A percentile compares a stretch with the other conserved stretches of the same genome.
phyloP scores from a whole-genome alignment of 2,113 vertebrate genomes.

The Silurus meridionalis region DNA sequence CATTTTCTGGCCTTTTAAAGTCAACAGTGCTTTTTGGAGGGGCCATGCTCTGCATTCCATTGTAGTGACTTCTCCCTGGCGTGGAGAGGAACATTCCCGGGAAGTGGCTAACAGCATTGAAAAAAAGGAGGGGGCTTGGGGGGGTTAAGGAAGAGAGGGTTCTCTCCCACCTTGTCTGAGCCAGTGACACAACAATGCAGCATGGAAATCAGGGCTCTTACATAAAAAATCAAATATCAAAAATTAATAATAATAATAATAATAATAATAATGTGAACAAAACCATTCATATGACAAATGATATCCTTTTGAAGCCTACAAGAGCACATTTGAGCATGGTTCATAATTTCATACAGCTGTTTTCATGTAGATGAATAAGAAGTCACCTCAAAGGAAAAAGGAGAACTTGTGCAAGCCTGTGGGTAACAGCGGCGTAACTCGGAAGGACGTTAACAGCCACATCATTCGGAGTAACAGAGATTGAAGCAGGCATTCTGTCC shows the following conservation, averaged over 20 bases:
- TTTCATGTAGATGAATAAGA: constrained; percentile 24
- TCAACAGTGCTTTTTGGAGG: constrained; percentile 67
- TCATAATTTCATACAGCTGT: constrained; percentile 21
- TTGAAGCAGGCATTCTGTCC: constrained; percentile 41
- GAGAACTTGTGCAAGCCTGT: constrained; percentile 36
- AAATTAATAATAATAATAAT: too few species aligned
- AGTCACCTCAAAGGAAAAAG: constrained; percentile 13
- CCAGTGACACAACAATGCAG: constrained; percentile 24
- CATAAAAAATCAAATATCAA: neutral
- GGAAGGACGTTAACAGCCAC: constrained; percentile 46
- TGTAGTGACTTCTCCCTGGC: constrained; percentile 73
- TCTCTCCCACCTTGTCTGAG: constrained; percentile 35
- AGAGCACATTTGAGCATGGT: neutral
- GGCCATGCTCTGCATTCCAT: constrained; percentile 70
- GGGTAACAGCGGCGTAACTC: constrained; percentile 42
- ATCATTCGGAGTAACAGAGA: constrained; percentile 26
- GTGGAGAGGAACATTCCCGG: constrained; percentile 68
- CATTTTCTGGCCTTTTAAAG: constrained; percentile 73
- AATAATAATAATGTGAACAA: neutral
- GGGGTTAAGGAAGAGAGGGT: constrained; percentile 31
- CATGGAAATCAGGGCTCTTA: constrained; percentile 5
- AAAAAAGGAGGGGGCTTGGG: neutral
- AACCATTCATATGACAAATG: neutral
- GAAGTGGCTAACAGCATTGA: constrained; percentile 64
- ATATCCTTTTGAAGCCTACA: neutral